A percentile compares a stretch with the other conserved stretches of the same genome.
phyloP scores from a whole-genome alignment of 2,888 invertebrate genomes.

The Brenthis daphne region DNA sequence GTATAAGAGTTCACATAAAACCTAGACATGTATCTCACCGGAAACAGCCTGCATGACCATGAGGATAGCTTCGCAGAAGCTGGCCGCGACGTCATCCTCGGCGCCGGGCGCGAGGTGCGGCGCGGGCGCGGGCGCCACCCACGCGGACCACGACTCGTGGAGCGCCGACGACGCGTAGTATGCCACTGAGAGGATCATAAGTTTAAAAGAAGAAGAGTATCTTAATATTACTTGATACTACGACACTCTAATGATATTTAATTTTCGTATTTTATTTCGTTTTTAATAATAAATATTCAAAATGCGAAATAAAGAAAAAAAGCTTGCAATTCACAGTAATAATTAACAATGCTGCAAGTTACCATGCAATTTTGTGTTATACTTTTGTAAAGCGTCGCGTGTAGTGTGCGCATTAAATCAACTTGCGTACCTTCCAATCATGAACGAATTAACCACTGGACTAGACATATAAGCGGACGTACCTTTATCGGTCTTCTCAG shows the following conservation, averaged over 20 bases:
- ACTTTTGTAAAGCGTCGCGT: no score
- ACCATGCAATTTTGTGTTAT: no score
- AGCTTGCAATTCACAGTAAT: no score
- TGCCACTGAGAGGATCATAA: slow-evolving; percentile 48
- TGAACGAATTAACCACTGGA: no score
- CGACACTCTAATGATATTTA: background rate
- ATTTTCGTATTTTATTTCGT: no score
- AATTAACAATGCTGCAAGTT: no score
- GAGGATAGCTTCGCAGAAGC: slow-evolving; percentile 50
- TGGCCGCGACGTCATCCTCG: slow-evolving; percentile 37
- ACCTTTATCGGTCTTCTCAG: no score
- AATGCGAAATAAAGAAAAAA: background rate
- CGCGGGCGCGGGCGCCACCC: slow-evolving; percentile 53
- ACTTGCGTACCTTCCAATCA: no score
- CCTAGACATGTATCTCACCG: slow-evolving; percentile 10
- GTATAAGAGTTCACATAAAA: background rate
- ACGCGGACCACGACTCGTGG: slow-evolving; percentile 60
- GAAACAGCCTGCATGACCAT: slow-evolving; percentile 58
- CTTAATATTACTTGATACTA: background rate
- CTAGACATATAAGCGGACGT: no score
- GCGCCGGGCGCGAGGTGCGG: slow-evolving; percentile 50
- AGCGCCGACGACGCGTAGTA: slow-evolving; percentile 57
- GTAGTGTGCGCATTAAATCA: no score
- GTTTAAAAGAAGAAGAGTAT: no score
- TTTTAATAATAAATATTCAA: no score